phyloP scores from a whole-genome alignment of 2,888 invertebrate species.

The Trachelus stipa region DNA sequence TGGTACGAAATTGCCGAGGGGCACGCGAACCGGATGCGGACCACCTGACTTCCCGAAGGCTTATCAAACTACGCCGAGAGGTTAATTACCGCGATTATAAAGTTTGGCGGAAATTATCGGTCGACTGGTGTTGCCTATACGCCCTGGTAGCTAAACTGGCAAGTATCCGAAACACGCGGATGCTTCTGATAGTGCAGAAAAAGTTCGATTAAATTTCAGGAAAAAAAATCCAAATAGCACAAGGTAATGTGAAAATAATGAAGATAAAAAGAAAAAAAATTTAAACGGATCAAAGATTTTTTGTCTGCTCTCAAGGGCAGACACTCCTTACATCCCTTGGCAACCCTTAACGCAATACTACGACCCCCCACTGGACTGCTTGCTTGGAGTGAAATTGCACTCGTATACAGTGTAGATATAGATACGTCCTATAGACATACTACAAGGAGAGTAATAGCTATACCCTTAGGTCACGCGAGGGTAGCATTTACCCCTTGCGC shows the following conservation, averaged over 20 bases:
- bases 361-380: neutral
- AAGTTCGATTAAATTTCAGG: neutral
- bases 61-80: neutral
- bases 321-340: neutral
- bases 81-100: neutral
- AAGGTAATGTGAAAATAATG: neutral
- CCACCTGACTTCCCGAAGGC: neutral
- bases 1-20: neutral
- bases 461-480: neutral
- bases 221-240: neutral
- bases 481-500: neutral
- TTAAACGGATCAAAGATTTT: neutral
- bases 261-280: neutral
- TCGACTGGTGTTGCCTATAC: neutral
- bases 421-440: neutral
- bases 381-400: neutral
- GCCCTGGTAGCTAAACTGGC: neutral
- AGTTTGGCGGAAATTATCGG: neutral
- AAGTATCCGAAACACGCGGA: neutral
- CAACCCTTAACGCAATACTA: neutral
- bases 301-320: neutral
- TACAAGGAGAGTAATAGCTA: neutral
- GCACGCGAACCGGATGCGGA: neutral
- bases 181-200: neutral
- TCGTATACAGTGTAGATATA: neutral